Evolutionary conservation across 2,113 vertebrate genomes (phyloP), one percentile per base, ranked within the genome.

Genomic region (human): DNA sequence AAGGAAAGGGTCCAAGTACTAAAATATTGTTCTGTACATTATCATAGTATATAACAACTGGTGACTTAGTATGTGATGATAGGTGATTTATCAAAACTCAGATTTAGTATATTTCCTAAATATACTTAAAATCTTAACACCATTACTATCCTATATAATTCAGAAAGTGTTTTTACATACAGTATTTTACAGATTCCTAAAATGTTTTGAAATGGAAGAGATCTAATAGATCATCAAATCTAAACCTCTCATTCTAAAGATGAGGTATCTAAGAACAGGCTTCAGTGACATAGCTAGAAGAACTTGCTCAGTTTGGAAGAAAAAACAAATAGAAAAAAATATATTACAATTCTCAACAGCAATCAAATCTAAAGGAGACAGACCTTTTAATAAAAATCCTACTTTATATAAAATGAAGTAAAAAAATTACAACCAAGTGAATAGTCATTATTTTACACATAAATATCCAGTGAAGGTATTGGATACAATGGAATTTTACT

Each of bases 151-250:
- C 25, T 82, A 93, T 4, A 38, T 8, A 92, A 90, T 85, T 89
- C 75, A 84, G 23, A 40, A 73, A 92, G 27, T 57, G 7, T 85
- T 89, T 81, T 75, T 55, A 92, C 1, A 85, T n/a, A 43, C 11
- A 50, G 6, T 57, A 88, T 83, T 90, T 90, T 73, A 93, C 0
- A n/a, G 13, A 35, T 90, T 93, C 9, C 73, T 76, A 75, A 84
- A 84, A 91, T 32, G 76, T 88, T 72, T 45, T 59, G 18, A 87
- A 96, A 95, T 35, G 61, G 23, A 90, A 96, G 55, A 89, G 6
- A 57, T 2, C 5, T 70, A 90, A 35, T 0, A 83, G 18, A n/a
- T 72, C 10, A 89, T 61, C 38, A 82, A 72, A 73, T 81, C 52
- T 73, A 83, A 79, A 94, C 14, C 9, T 4, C 59, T 89, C 79